These are phyloP conservation scores for Ametastegia equiseti DNA, from an alignment of 2,888 invertebrate species.

Conservation along the genomic window DNA sequence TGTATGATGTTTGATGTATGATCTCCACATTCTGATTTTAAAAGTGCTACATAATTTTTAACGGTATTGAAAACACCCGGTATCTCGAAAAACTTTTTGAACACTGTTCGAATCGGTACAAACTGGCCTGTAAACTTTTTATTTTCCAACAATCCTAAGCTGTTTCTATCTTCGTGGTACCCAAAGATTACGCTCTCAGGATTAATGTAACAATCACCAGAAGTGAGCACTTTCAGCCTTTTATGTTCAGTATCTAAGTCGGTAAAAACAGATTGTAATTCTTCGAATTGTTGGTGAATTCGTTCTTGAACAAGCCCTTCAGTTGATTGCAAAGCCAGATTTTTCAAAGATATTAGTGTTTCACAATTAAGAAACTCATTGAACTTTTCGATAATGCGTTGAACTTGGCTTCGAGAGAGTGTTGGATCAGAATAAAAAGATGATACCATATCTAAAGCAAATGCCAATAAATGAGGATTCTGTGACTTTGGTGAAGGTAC, in stretches of 20 bases:
- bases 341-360: slow-evolving; percentile 28
- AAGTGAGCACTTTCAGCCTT: not conserved
- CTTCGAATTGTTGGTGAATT: not conserved
- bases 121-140: not conserved
- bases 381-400: slow-evolving; percentile 32
- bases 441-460: not conserved
- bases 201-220: not conserved
- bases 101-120: not conserved
- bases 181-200: not conserved
- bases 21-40: not conserved
- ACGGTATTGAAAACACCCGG: not conserved
- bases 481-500: not conserved
- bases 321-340: not conserved
- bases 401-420: slow-evolving; percentile 32
- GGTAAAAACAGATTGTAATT: not conserved
- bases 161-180: not conserved
- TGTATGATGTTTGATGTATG: slow-evolving; percentile 48
- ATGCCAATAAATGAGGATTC: not conserved
- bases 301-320: not conserved
- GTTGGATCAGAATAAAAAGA: slow-evolving; percentile 44
- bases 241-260: not conserved
- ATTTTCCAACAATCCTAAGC: not conserved
- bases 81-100: not conserved
- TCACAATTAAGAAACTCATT: slow-evolving; percentile 39
- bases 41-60: not conserved